Conservation (phyloP, 37 sponge, comb jelly and placozoan genomes). For the Chondrilla cf. caribensis region DNA sequence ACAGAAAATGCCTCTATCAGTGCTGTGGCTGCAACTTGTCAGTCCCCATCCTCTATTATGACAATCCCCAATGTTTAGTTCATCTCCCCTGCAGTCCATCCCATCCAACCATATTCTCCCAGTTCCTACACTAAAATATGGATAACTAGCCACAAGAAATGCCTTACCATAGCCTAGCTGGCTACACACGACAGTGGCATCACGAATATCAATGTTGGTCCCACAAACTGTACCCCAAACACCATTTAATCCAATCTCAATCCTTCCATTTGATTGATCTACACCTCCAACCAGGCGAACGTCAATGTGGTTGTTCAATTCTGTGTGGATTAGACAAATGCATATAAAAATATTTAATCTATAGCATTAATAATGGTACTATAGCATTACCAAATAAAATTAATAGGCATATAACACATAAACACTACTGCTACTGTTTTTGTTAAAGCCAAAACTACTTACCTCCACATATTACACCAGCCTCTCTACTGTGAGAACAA, state of each 20-base stretch:
- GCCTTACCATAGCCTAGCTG: neutral
- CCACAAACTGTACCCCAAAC: neutral
- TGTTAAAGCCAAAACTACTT: no score
- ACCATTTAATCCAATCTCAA: neutral
- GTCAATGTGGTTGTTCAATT: neutral
- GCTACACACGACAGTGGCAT: neutral
- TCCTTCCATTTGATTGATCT: neutral
- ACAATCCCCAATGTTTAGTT: neutral
- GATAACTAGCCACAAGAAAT: neutral
- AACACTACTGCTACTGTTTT: no score
- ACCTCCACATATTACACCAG: slow-evolving; percentile 9
- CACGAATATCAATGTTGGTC: neutral
- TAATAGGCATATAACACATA: no score
- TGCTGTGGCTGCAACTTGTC: neutral
- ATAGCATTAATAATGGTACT: neutral
- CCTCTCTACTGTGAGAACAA: neutral
- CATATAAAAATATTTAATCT: neutral
- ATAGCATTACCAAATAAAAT: no score
- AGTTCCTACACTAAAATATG: neutral
- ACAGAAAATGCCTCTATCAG: neutral
- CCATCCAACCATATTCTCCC: neutral
- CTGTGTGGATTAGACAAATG: neutral
- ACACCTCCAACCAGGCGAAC: neutral
- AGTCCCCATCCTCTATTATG: neutral
- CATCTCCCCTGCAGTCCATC: neutral